Evolutionary conservation across 2,888 invertebrate genomes (phyloP).

Genomic region (Caradrina kadenii): DNA sequence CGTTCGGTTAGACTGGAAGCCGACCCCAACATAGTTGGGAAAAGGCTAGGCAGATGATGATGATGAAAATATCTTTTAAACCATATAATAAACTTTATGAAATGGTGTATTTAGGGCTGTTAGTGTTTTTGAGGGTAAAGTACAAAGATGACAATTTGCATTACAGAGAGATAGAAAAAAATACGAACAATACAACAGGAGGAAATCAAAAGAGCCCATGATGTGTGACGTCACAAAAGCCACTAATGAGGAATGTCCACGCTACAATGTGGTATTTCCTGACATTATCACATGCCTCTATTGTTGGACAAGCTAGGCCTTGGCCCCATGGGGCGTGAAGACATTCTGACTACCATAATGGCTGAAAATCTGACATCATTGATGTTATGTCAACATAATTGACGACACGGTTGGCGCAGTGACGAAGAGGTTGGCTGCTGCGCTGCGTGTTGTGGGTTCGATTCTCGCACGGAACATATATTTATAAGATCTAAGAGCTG

Average conservation of each 20-base stretch:
- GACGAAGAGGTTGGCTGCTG: too few relatives aligned
- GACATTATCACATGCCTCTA: slow-evolving; percentile 40
- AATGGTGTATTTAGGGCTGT: too few relatives aligned
- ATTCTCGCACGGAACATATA: too few relatives aligned
- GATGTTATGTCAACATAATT: slow-evolving; percentile 1
- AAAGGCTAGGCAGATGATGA: too few relatives aligned
- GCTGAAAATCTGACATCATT: slow-evolving; percentile 26
- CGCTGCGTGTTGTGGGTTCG: too few relatives aligned
- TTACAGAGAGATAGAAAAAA: slow-evolving; percentile 7
- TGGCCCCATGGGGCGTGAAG: slow-evolving; percentile 27
- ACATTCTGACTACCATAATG: slow-evolving; percentile 28
- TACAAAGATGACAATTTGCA: slow-evolving; percentile 3
- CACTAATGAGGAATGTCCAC: slow-evolving; percentile 52
- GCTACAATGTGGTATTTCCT: slow-evolving; percentile 55
- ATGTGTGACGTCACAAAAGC: slow-evolving; percentile 46
- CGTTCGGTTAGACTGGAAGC: too few relatives aligned
- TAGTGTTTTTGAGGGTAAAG: too few relatives aligned
- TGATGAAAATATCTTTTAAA: too few relatives aligned
- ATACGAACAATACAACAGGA: slow-evolving; percentile 28
- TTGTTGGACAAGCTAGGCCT: slow-evolving; percentile 36
- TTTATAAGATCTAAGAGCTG: too few relatives aligned
- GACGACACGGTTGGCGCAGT: too few relatives aligned
- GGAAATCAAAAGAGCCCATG: slow-evolving; percentile 37
- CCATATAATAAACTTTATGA: too few relatives aligned
- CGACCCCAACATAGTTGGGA: too few relatives aligned